These are phyloP conservation scores for Polypterus bichir DNA, from an alignment of 2,113 vertebrate genomes.

Conservation along the genomic window DNA sequence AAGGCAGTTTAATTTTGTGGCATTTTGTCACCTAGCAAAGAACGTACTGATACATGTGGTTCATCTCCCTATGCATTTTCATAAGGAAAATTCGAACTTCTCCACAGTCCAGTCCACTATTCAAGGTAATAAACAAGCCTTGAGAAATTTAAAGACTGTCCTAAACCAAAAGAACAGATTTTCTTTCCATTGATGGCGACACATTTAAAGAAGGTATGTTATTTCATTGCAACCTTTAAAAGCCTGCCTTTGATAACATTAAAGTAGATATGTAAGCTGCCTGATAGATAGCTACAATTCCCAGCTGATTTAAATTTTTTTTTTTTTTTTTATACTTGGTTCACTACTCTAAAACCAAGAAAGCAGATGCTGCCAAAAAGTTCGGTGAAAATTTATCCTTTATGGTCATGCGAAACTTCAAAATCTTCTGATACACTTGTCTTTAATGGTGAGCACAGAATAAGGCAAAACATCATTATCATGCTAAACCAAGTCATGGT, in stretches of 20 bases:
- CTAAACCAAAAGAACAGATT: slow-evolving; percentile 9
- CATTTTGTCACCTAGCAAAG: slow-evolving; percentile 11
- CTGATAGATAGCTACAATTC: slow-evolving; percentile 11
- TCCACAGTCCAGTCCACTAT: slow-evolving; percentile 6
- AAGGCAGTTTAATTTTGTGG: slow-evolving; percentile 9
- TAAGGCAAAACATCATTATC: slow-evolving; percentile 2
- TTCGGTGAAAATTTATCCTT: not conserved
- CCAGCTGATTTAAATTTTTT: slow-evolving; percentile 1
- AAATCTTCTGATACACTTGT: no score
- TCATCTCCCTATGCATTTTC: slow-evolving; percentile 8
- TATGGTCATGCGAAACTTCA: no score
- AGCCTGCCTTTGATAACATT: not conserved
- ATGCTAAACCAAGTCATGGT: slow-evolving; percentile 13
- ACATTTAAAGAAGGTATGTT: slow-evolving; percentile 15
- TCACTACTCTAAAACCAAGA: slow-evolving; percentile 8
- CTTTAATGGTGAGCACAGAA: not conserved
- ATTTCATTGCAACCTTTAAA: slow-evolving; percentile 11
- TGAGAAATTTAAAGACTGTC: slow-evolving; percentile 3
- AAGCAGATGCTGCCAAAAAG: not conserved
- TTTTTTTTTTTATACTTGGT: not conserved
- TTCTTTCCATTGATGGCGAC: slow-evolving; percentile 11
- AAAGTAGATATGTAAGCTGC: slow-evolving; percentile 6
- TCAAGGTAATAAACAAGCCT: slow-evolving; percentile 9
- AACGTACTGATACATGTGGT: not conserved
- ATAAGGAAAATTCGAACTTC: slow-evolving; percentile 12